Evolutionary conservation across 2,888 invertebrate genomes (phyloP).

Genomic region (Crossocerus cetratus): DNA sequence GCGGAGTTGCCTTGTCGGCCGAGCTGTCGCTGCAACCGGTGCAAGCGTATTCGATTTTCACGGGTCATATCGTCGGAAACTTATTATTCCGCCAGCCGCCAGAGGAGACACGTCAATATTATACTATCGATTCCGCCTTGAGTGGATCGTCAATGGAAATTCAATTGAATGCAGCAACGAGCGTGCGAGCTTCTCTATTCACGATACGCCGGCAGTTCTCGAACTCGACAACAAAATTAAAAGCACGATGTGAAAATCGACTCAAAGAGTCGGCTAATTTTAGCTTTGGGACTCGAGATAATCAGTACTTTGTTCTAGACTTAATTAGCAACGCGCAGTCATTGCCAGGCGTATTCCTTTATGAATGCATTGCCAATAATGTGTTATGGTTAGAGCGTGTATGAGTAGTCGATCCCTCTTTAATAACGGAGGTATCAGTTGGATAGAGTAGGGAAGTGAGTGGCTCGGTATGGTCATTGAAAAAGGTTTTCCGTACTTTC

Average conservation of each 20-base stretch:
- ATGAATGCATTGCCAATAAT: neutral
- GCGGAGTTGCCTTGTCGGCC: constrained; percentile 71
- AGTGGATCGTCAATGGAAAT: constrained; percentile 31
- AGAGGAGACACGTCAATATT: constrained; percentile 37
- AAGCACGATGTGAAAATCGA: neutral
- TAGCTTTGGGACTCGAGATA: neutral
- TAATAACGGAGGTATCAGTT: constrained; percentile 10
- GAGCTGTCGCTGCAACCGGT: constrained; percentile 73
- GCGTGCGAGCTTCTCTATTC: neutral
- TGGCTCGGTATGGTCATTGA: constrained; percentile 23
- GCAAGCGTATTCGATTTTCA: constrained; percentile 72
- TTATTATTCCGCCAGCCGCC: constrained; percentile 61
- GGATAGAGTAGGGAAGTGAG: constrained; percentile 20
- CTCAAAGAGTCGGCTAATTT: neutral
- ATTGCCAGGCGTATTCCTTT: neutral
- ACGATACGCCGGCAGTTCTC: neutral
- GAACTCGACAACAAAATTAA: neutral
- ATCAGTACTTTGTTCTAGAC: neutral
- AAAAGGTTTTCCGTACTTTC: constrained; percentile 51
- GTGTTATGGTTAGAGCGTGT: neutral
- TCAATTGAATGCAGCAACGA: constrained; percentile 9
- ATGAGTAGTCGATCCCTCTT: neutral
- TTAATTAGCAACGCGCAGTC: neutral
- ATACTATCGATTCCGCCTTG: constrained; percentile 20
- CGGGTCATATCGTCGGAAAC: constrained; percentile 70